These are phyloP conservation scores for Drosophila triauraria DNA, from an alignment of 1,140 invertebrate genomes.

Conservation along the genomic window DNA sequence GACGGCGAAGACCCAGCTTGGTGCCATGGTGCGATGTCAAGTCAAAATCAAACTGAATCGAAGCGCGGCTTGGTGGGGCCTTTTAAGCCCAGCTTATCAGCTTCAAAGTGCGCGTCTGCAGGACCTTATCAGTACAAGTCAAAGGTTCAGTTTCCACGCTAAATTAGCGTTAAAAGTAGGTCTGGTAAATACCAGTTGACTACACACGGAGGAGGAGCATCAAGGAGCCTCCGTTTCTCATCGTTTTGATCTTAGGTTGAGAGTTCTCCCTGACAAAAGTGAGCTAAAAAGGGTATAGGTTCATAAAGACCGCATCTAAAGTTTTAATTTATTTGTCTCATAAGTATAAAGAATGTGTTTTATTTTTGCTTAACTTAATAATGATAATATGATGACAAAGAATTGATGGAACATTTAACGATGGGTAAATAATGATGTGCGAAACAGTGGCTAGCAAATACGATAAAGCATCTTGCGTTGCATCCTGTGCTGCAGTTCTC, in stretches of 20 bases:
- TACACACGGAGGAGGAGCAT: no score
- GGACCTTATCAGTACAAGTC: background rate
- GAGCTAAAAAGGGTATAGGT: no score
- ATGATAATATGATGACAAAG: constrained; percentile 17
- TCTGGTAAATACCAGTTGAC: background rate
- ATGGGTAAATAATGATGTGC: constrained; percentile 6
- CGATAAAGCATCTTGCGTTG: constrained; percentile 99
- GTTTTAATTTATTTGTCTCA: constrained; percentile 9
- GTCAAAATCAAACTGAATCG: background rate
- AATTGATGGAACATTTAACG: constrained; percentile 16
- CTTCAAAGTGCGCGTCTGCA: no score
- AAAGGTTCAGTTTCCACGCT: background rate
- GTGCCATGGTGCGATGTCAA: background rate
- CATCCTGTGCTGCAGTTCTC: constrained; percentile 97
- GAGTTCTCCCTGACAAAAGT: no score
- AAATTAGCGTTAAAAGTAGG: no score
- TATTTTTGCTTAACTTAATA: constrained; percentile 8
- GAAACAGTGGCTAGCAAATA: constrained; percentile 87
- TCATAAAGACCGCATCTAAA: background rate
- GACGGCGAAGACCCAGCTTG: background rate
- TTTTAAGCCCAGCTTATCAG: constrained; percentile 3
- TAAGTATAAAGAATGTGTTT: constrained; percentile 11
- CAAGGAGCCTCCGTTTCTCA: no score
- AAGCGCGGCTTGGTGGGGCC: background rate
- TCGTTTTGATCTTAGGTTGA: no score